Conservation (phyloP, 2,113 vertebrate species). For the Paratilapia polleni region DNA sequence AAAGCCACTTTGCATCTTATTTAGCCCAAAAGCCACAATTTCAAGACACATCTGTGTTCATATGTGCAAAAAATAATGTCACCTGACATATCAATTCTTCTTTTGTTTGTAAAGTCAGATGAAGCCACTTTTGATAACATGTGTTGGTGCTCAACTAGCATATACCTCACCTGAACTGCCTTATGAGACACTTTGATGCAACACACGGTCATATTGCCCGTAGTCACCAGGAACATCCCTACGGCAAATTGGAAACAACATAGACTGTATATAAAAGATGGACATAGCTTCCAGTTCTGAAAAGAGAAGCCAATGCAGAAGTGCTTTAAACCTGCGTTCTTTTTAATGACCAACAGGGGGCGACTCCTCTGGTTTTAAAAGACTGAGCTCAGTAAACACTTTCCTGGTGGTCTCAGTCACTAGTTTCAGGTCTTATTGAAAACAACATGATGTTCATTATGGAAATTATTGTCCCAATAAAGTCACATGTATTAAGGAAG, state of each 20-base stretch:
- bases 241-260: fast-evolving
- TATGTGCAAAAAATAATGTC: not conserved
- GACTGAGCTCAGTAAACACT: too few species aligned
- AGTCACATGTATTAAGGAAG: too few species aligned
- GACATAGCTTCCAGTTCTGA: not conserved
- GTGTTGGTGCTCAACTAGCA: too few species aligned
- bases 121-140: too few species aligned
- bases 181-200: not conserved
- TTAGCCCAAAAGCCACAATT: not conserved
- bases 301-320: not conserved
- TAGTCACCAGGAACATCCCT: not conserved
- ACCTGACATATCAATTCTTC: not conserved
- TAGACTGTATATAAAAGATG: not conserved
- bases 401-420: too few species aligned
- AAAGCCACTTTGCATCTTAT: not conserved
- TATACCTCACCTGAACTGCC: fast-evolving
- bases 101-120: not conserved
- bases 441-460: too few species aligned
- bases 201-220: not conserved
- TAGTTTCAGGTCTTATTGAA: too few species aligned
- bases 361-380: not conserved
- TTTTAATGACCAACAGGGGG: not conserved
- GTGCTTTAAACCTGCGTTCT: not conserved
- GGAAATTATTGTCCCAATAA: too few species aligned
- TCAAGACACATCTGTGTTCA: not conserved